A percentile compares a stretch with the other conserved stretches of the same genome.
These are phyloP conservation scores for Amphiura filiformis DNA, from an alignment of 35 echinoderm and acorn worm species.

Conservation along the genomic window DNA sequence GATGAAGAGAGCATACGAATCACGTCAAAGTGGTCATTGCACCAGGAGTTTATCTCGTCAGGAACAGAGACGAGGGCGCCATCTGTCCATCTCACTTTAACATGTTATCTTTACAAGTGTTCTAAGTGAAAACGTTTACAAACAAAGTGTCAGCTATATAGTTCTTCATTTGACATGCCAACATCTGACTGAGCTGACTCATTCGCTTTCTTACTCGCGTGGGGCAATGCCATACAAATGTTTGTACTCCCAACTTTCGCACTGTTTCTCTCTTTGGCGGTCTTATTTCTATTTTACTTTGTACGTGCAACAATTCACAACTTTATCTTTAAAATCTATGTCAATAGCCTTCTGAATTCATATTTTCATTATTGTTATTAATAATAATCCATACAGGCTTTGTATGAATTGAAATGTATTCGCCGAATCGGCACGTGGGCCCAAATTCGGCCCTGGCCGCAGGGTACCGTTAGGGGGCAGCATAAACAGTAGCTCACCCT, in stretches of 20 bases:
- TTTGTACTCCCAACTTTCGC: background rate
- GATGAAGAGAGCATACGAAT: too few species aligned
- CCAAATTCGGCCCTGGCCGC: background rate
- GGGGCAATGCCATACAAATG: background rate
- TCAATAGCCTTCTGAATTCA: background rate
- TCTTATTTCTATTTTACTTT: background rate
- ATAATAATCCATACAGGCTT: background rate
- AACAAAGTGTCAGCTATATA: background rate
- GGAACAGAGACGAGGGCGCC: too few species aligned
- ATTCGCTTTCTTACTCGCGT: background rate
- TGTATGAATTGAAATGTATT: background rate
- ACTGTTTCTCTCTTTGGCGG: background rate
- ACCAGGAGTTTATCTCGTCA: too few species aligned
- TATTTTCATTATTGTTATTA: background rate
- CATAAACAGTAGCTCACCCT: background rate
- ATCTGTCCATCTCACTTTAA: background rate
- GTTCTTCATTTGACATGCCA: background rate
- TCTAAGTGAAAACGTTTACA: background rate
- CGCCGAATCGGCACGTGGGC: background rate
- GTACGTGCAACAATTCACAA: background rate
- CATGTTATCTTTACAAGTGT: background rate
- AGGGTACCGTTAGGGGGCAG: background rate
- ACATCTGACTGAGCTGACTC: too few species aligned
- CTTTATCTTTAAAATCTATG: background rate
- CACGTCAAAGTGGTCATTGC: too few species aligned